Percentiles rank a stretch among this genome's conserved stretches.
Conservation (phyloP, 2,888 invertebrate species). For the Drosophila mayaguana region DNA sequence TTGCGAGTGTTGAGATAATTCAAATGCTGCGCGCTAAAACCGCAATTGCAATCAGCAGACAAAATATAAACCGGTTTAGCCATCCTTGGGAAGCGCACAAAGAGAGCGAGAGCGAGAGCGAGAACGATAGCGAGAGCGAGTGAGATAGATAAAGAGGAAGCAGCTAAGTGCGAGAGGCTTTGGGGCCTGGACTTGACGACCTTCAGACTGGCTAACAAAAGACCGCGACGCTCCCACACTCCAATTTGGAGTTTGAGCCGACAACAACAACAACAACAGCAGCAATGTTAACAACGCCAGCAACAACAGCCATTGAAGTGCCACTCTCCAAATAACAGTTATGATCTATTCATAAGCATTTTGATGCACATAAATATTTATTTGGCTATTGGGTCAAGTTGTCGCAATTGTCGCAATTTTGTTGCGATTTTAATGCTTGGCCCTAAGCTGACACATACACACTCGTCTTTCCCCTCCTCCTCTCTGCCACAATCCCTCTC, state of each 20-base stretch:
- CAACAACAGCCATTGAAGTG: not conserved
- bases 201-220: slow-evolving; percentile 61
- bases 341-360: slow-evolving; percentile 2
- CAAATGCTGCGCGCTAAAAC: slow-evolving; percentile 34
- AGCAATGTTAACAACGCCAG: not conserved
- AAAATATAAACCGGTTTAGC: slow-evolving; percentile 34
- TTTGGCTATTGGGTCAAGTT: slow-evolving; percentile 12
- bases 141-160: slow-evolving; percentile 2
- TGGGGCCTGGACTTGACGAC: slow-evolving; percentile 55
- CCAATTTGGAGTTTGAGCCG: slow-evolving; percentile 15
- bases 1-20: slow-evolving; percentile 44
- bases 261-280: slow-evolving; percentile 6
- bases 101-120: not conserved
- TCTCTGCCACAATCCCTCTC: not conserved
- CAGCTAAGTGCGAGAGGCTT: slow-evolving; percentile 22
- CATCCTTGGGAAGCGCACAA: slow-evolving; percentile 45
- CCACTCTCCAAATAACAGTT: not conserved
- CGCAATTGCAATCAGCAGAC: slow-evolving; percentile 49
- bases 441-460: slow-evolving; percentile 1
- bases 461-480: not conserved
- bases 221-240: slow-evolving; percentile 58
- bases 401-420: slow-evolving; percentile 57
- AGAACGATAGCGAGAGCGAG: not conserved
- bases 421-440: slow-evolving; percentile 21
- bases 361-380: slow-evolving; percentile 1